Conservation (phyloP, 2,113 vertebrate genomes). For the Shinisaurus crocodilurus region DNA sequence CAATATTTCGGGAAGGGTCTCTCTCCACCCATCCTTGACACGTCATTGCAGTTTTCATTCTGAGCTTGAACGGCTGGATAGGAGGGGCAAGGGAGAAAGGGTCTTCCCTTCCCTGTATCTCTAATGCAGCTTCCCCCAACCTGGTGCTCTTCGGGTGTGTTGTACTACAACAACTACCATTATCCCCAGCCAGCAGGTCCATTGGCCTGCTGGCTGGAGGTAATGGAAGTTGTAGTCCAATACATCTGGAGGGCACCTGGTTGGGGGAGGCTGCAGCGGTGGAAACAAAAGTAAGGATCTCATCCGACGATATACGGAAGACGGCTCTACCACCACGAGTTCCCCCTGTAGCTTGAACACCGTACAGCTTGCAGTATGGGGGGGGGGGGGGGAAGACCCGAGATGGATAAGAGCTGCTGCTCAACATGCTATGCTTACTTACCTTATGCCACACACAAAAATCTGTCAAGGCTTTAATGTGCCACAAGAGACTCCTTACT, state of each 20-base stretch:
- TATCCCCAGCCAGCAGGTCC: no score
- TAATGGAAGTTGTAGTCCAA: no score
- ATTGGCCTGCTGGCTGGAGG: no score
- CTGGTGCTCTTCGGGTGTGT: no score
- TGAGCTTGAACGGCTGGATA: neutral
- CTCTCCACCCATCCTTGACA: no score
- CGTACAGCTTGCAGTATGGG: no score
- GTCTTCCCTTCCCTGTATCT: neutral
- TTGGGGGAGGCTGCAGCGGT: no score
- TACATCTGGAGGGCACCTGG: no score
- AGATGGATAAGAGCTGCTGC: neutral
- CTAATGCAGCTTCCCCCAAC: neutral
- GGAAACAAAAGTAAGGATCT: neutral
- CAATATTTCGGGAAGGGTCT: neutral
- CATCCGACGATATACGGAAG: neutral
- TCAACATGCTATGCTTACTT: neutral
- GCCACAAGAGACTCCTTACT: neutral
- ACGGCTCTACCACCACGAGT: neutral
- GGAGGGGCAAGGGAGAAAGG: no score
- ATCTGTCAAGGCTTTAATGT: neutral
- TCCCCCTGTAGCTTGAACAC: neutral
- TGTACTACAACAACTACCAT: no score
- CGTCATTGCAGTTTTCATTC: neutral
- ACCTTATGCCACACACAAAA: neutral
- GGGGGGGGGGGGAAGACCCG: no score